These are phyloP conservation scores for Cydia strobilella DNA, from an alignment of 1,140 invertebrate genomes.

Conservation along the genomic window DNA sequence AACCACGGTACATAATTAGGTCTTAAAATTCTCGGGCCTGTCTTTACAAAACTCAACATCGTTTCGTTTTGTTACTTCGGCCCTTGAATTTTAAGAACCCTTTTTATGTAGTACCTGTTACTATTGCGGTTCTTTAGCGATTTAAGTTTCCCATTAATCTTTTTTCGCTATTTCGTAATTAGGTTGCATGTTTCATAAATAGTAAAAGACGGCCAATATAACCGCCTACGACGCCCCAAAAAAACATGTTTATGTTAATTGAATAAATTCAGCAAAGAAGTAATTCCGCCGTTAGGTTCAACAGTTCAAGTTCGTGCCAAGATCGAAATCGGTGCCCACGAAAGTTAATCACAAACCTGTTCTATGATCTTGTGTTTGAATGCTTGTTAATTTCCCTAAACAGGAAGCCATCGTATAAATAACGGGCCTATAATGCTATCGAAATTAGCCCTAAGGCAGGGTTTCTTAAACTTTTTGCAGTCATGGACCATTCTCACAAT, in stretches of 20 bases:
- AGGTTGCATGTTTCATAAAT: neutral
- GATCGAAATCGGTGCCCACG: constrained; percentile 17
- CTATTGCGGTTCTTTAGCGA: no score
- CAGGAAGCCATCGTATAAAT: neutral
- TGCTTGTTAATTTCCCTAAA: constrained; percentile 8
- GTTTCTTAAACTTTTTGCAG: no score
- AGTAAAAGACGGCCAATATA: neutral
- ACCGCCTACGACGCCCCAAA: neutral
- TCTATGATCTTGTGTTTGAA: constrained; percentile 15
- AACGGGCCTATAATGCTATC: neutral
- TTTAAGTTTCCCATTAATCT: no score
- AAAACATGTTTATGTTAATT: constrained; percentile 1
- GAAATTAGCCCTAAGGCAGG: neutral
- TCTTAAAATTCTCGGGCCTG: no score
- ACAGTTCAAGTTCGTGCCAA: constrained; percentile 13
- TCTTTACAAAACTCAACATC: no score
- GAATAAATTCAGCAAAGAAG: neutral
- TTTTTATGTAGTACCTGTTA: no score
- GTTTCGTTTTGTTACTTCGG: no score
- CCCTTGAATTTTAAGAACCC: no score
- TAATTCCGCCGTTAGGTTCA: neutral
- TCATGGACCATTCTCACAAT: no score
- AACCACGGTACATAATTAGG: no score
- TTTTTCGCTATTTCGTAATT: neutral
- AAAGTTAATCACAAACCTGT: constrained; percentile 29